These are phyloP conservation scores for Psophia crepitans DNA, from an alignment of 2,113 vertebrate species.

Conservation along the genomic window DNA sequence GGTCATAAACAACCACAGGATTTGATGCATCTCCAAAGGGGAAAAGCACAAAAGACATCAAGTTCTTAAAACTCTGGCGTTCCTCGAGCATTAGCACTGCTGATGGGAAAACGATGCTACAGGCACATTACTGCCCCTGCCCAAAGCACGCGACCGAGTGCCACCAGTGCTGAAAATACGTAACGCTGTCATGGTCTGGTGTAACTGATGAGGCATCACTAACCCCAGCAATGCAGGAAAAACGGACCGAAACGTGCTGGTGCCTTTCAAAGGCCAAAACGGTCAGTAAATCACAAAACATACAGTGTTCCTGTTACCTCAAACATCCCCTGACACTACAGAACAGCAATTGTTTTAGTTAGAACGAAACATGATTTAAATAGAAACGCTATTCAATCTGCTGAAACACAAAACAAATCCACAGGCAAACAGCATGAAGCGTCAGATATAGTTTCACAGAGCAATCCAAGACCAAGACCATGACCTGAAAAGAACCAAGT, in stretches of 20 bases:
- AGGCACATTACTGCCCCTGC: background rate
- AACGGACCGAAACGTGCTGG: background rate
- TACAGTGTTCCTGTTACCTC: background rate
- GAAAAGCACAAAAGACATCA: background rate
- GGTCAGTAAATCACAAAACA: background rate
- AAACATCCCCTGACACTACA: constrained; percentile 1
- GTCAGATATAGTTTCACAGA: background rate
- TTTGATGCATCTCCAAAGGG: background rate
- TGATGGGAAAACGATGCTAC: background rate
- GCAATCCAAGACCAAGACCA: background rate
- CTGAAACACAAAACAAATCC: constrained; percentile 13
- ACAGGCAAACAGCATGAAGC: background rate
- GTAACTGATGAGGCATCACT: background rate
- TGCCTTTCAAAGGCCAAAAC: background rate
- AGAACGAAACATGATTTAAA: constrained; percentile 28
- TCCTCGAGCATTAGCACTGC: background rate
- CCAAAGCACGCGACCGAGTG: background rate
- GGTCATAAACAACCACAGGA: background rate
- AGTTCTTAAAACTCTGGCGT: background rate
- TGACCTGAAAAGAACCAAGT: constrained; percentile 12
- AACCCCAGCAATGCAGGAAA: background rate
- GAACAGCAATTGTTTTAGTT: constrained; percentile 20
- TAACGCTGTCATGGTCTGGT: background rate
- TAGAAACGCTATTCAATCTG: constrained; percentile 21
- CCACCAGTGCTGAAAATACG: background rate